phyloP scores from a whole-genome alignment of 2,888 invertebrate species.

The Epirrita christyi region DNA sequence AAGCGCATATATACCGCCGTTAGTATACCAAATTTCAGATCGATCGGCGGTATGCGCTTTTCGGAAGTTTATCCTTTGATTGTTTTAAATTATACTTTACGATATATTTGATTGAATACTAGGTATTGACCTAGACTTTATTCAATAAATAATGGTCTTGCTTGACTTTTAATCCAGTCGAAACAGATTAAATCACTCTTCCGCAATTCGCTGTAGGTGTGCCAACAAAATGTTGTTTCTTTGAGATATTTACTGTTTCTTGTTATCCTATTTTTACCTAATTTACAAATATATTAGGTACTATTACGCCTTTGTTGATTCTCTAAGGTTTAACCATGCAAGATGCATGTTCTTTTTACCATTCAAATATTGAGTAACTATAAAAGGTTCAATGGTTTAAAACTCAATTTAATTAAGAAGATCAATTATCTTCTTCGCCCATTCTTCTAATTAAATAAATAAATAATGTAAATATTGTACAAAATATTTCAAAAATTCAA shows the following conservation, averaged over 20 bases:
- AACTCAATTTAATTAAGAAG: constrained; percentile 3
- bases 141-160: neutral
- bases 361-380: neutral
- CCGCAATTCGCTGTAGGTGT: constrained; percentile 42
- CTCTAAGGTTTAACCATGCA: constrained; percentile 7
- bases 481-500: constrained; percentile 47
- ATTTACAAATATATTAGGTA: constrained; percentile 12
- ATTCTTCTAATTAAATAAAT: constrained; percentile 12
- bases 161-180: too few relatives aligned
- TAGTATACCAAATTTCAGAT: too few relatives aligned
- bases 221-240: constrained; percentile 45
- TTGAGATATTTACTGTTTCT: constrained; percentile 31
- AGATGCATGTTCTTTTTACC: constrained; percentile 7
- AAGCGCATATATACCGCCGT: too few relatives aligned
- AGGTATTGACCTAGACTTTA: neutral
- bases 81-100: neutral
- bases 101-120: neutral
- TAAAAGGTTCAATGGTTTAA: constrained; percentile 20
- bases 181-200: constrained; percentile 24
- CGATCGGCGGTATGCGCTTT: too few relatives aligned
- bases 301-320: constrained; percentile 18
- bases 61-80: too few relatives aligned
- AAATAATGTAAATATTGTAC: constrained; percentile 74
- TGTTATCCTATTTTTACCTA: constrained; percentile 24
- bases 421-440: neutral